These are phyloP conservation scores for Oreochromis tanganicae DNA, from an alignment of 2,113 vertebrate species.

Conservation along the genomic window DNA sequence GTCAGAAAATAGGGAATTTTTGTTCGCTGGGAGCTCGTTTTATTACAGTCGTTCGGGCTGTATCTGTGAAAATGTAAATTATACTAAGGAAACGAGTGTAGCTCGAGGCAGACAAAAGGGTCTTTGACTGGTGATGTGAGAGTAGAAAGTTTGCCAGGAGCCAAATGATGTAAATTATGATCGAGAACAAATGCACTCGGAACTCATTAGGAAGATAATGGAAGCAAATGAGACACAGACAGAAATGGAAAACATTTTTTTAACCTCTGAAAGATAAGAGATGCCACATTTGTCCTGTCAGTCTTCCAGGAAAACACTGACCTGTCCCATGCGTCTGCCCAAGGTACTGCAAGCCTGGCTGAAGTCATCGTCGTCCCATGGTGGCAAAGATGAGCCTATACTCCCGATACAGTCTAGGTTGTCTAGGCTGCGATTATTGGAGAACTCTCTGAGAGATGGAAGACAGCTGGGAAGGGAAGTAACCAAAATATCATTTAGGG, in stretches of 20 bases:
- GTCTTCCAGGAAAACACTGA: conserved; percentile 58
- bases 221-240: background rate
- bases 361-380: conserved; percentile 96
- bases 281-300: background rate
- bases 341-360: conserved; percentile 85
- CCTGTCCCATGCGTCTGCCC: conserved; percentile 84
- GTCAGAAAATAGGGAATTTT: background rate
- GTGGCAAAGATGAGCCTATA: conserved; percentile 81
- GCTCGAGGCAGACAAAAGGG: background rate
- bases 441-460: conserved; percentile 74
- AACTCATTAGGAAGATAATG: background rate
- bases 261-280: background rate
- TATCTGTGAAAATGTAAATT: conserved; percentile 36
- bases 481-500: background rate
- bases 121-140: conserved; percentile 4
- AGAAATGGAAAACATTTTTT: background rate
- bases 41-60: background rate
- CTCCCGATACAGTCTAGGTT: conserved; percentile 88
- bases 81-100: background rate
- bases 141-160: background rate
- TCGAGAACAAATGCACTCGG: background rate
- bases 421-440: conserved; percentile 86
- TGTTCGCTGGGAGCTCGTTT: conserved; percentile 1
- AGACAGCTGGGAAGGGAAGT: conserved; percentile 68
- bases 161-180: background rate